phyloP scores from a whole-genome alignment of 2,113 vertebrate genomes.

The Aspidoscelis tigris region DNA sequence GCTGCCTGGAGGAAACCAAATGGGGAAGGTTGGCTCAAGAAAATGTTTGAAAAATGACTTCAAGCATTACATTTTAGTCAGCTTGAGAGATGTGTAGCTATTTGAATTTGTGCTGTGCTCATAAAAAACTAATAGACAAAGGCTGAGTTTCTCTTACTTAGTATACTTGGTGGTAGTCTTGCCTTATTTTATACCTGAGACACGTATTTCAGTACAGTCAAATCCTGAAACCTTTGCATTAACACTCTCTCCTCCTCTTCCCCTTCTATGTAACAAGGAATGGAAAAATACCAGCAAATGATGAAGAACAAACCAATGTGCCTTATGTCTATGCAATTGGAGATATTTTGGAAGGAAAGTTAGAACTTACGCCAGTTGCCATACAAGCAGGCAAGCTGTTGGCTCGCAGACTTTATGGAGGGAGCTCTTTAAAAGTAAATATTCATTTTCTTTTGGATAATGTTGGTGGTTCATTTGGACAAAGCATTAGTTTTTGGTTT shows the following conservation, averaged over 20 bases:
- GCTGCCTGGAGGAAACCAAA: neutral
- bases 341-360: slow-evolving; percentile 92
- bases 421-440: slow-evolving; percentile 81
- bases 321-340: slow-evolving; percentile 91
- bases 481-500: neutral
- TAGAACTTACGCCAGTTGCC: slow-evolving; percentile 93
- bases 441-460: neutral
- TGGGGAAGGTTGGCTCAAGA: neutral
- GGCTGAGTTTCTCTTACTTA: neutral
- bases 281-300: slow-evolving; percentile 91
- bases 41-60: neutral
- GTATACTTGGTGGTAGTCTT: neutral
- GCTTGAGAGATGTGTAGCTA: neutral
- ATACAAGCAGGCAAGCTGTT: slow-evolving; percentile 92
- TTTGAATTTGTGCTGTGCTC: neutral
- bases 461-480: neutral
- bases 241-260: neutral
- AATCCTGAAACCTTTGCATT: neutral
- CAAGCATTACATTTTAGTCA: neutral
- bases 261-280: slow-evolving; percentile 76
- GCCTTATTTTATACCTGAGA: no score
- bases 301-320: slow-evolving; percentile 91
- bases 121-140: neutral
- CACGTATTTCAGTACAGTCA: neutral
- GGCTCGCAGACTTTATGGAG: slow-evolving; percentile 87